A percentile compares a stretch with the other conserved stretches of the same genome.
Conservation (phyloP, 1,140 invertebrate genomes). For the Lethrus apterus region DNA sequence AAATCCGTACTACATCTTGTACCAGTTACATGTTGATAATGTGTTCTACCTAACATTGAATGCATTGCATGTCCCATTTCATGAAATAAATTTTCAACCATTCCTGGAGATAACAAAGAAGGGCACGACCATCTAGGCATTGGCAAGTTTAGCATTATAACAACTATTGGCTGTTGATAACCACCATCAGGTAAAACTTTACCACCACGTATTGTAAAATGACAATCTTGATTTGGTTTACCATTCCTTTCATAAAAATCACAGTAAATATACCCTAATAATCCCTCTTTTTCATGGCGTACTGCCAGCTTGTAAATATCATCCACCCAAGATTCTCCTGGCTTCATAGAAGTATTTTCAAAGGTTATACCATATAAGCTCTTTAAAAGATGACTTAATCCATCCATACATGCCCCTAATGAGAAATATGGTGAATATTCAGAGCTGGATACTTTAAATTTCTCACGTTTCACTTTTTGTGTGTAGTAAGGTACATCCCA, state of each 20-base stretch:
- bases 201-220: conserved; percentile 96
- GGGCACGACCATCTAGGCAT: conserved; percentile 66
- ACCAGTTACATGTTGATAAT: conserved; percentile 95
- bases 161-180: conserved; percentile 89
- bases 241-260: conserved; percentile 87
- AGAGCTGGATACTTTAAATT: conserved; percentile 56
- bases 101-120: conserved; percentile 70
- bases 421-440: conserved; percentile 89
- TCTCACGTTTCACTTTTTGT: conserved; percentile 60
- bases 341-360: conserved; percentile 57
- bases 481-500: conserved; percentile 85
- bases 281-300: conserved; percentile 65
- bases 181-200: conserved; percentile 68
- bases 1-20: conserved; percentile 96
- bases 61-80: conserved; percentile 99
- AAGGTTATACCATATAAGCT: conserved; percentile 74
- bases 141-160: conserved; percentile 84
- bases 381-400: conserved; percentile 77
- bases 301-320: conserved; percentile 88
- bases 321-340: conserved; percentile 74
- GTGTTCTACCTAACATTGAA: conserved; percentile 92
- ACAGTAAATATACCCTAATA: conserved; percentile 94
- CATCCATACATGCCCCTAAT: conserved; percentile 92
- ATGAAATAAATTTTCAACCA: conserved; percentile 96
- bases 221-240: conserved; percentile 96